Evolutionary conservation across 1,140 invertebrate genomes (phyloP), one percentile per base, ranked within the genome.

Genomic region (Apis florea): DNA sequence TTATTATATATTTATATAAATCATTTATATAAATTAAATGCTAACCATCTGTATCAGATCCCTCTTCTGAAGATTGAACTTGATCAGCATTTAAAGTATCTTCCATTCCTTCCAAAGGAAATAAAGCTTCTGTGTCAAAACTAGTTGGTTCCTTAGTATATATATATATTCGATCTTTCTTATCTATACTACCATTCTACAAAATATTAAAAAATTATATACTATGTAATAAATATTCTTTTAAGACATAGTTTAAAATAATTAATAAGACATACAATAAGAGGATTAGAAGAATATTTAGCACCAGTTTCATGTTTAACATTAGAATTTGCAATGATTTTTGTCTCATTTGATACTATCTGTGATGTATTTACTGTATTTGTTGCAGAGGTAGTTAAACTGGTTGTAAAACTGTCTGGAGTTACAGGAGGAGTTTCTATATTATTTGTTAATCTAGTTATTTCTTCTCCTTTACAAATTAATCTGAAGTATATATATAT

Each of bases 91-190:
- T 77, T 53, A 90, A 69, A 67, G 83, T 79, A 26, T 94, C 94
- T 73, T 95, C 94, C 91, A 95, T 94, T 53, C 93, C 94, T 80
- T 95, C 95, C 64, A 95, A 88, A 53, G 92, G 89, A 88, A 95
- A 95, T 71, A 95, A 83, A 31, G 92, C 91, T 88, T 95, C 94
- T 19, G 92, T 88, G 87, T 95, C 94, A 83, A 93, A 93, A 49
- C 90, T 94, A 53, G 80, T 89, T 59, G 79, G 59, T 19, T 89
- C 86, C 24, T 89, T 89, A 73, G 67, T 85, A 76, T 75, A 82
- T 59, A 82, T 67, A 19, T 80, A 83, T 12, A 85, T 61, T 68
- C 58, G 78, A 59, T 88, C 83, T 49, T 79, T 79, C 59, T 90
- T 90, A 49, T 85, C 83, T 76, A 64, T 83, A 69, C 59, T 88